These are phyloP conservation scores for Ceyx cyanopectus DNA, from an alignment of 2,113 vertebrate genomes.

Conservation along the genomic window DNA sequence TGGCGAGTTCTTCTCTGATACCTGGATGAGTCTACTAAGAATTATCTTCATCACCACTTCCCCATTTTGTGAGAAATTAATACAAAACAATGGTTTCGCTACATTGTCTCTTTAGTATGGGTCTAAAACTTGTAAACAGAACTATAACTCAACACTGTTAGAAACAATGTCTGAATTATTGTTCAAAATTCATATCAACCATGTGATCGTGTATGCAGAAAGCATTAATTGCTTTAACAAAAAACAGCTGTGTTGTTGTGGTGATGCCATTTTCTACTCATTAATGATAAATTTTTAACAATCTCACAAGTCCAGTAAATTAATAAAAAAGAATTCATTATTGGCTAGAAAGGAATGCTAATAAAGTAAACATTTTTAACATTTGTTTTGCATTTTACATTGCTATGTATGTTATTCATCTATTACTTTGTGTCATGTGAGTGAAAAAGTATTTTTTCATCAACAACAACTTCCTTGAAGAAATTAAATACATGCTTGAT, in stretches of 20 bases:
- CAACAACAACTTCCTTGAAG: not conserved
- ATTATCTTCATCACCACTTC: not conserved
- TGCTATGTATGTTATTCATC: not conserved
- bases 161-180: conserved; percentile 48
- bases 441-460: not conserved
- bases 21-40: not conserved
- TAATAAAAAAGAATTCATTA: conserved; percentile 48
- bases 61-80: not conserved
- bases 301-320: conserved; percentile 46
- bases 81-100: not conserved
- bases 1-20: not conserved
- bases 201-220: conserved; percentile 45
- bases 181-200: conserved; percentile 55
- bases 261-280: conserved; percentile 44
- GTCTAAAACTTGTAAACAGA: conserved; percentile 32
- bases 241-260: conserved; percentile 58
- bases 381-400: not conserved
- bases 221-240: conserved; percentile 65
- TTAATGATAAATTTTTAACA: conserved; percentile 64
- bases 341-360: conserved; percentile 37
- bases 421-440: not conserved
- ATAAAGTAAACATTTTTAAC: conserved; percentile 34
- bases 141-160: conserved; percentile 13
- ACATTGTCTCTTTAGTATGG: not conserved
- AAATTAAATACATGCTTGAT: not conserved